phyloP scores from a whole-genome alignment of 2,888 invertebrate genomes.

The Agriopis marginaria region DNA sequence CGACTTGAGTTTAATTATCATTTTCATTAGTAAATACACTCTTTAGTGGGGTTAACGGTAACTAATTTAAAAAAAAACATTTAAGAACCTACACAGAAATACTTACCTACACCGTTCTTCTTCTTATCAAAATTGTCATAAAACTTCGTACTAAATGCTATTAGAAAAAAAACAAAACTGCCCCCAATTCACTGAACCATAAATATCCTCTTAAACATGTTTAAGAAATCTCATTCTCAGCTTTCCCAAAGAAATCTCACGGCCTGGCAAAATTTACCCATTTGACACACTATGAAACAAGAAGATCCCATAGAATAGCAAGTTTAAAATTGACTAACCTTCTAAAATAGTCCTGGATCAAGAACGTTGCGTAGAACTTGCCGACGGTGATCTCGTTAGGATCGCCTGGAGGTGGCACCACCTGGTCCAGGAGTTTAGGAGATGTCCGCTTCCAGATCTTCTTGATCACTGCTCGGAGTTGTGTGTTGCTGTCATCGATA shows the following conservation, averaged over 20 bases:
- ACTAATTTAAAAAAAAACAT: not conserved
- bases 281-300: no score
- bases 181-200: not conserved
- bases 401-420: slow-evolving; percentile 99
- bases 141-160: not conserved
- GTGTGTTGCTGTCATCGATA: slow-evolving; percentile 97
- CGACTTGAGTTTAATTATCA: not conserved
- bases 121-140: not conserved
- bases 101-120: not conserved
- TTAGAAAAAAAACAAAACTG: not conserved
- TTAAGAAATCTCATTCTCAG: no score
- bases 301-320: no score
- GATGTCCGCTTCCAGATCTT: slow-evolving; percentile 99
- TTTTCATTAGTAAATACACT: not conserved
- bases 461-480: slow-evolving; percentile 96
- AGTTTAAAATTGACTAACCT: slow-evolving; percentile 73
- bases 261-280: no score
- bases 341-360: slow-evolving; percentile 99
- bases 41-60: not conserved
- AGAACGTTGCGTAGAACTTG: slow-evolving; percentile 99
- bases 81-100: not conserved
- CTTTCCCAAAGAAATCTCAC: no score
- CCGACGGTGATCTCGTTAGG: slow-evolving; percentile 99
- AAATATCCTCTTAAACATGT: not conserved
- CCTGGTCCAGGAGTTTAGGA: slow-evolving; percentile 97